Evolutionary conservation across 1,140 invertebrate genomes (phyloP).

Genomic region (Drosophila aff.): DNA sequence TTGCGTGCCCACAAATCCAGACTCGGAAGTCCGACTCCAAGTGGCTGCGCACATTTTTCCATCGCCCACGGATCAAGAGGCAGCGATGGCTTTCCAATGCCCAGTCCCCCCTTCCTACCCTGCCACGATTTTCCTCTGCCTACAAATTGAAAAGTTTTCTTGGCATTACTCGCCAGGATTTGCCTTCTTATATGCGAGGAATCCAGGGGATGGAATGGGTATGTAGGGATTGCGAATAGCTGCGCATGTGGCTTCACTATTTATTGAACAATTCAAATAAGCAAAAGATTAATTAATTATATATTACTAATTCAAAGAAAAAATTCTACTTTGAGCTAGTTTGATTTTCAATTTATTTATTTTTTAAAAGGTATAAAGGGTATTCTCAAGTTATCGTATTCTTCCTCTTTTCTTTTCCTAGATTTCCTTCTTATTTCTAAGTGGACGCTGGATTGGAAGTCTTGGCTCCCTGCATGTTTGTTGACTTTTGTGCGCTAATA

Average conservation of each 20-base stretch:
- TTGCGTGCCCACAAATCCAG: constrained; percentile 59
- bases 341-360: background rate
- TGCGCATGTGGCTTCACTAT: too few relatives aligned
- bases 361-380: background rate
- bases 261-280: background rate
- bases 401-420: background rate
- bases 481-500: constrained; percentile 81
- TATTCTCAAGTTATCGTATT: background rate
- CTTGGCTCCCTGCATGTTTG: constrained; percentile 54
- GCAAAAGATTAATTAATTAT: background rate
- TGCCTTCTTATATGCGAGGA: constrained; percentile 10
- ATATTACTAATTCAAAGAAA: background rate
- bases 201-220: background rate
- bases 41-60: constrained; percentile 73
- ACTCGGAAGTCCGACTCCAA: constrained; percentile 68
- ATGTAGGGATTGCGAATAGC: background rate
- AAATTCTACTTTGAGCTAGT: background rate
- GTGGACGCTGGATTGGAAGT: constrained; percentile 44
- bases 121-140: constrained; percentile 21
- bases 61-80: constrained; percentile 61
- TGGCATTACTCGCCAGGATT: constrained; percentile 45
- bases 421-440: constrained; percentile 53
- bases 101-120: background rate
- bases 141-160: constrained; percentile 81
- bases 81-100: constrained; percentile 42